Evolutionary conservation across 1,140 invertebrate genomes (phyloP), one percentile per base, ranked within the genome.

Genomic region (Micrasema longulum): DNA sequence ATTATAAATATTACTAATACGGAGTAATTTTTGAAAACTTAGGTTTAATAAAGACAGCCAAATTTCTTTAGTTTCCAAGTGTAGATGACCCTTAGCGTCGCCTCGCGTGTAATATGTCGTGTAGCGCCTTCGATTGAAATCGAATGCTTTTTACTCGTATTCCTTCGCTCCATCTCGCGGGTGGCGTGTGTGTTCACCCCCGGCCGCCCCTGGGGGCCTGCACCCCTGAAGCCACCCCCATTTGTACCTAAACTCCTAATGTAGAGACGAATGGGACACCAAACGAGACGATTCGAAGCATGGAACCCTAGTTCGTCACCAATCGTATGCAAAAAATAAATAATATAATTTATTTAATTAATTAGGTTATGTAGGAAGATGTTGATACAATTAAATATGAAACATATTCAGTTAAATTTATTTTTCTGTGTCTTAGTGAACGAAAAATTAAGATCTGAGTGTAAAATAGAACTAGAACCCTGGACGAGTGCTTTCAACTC

Each of bases 141-240:
- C 74, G 74, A 76, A 76, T 76, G 74, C 74, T 76, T 76, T 76
- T 73, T 76, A 76, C 74, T 76, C 71, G 74, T 72, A 70, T 70
- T 62, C 72, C 68, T 69, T 63, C 65, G 63, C 62, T 67, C 65
- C 64, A 66, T 70, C 73, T 71, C 62, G 60, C 60, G 38, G 60
- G 60, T 62, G 60, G 60, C 22, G 60, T 26, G 60, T 38, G 41
- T 23, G 12, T 7, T 43, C 10, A n/a, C 35, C 23, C 20, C 41
- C 14, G 43, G 52, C 43, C 53, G 36, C 57, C 57, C 45, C 12
- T 22, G 18, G 26, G 55, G 55, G 55, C 55, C 31, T 31, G 11
- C 31, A 14, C 55, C 57, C 50, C 52, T 55, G n/a, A n/a, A n/a
- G n/a, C n/a, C 55, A 16, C 45, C 45, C 26, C 64, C 68, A 55